A percentile compares a stretch with the other conserved stretches of the same genome.
Conservation (phyloP, 2,797 vertebrate species). For the Zonotrichia albicollis region DNA sequence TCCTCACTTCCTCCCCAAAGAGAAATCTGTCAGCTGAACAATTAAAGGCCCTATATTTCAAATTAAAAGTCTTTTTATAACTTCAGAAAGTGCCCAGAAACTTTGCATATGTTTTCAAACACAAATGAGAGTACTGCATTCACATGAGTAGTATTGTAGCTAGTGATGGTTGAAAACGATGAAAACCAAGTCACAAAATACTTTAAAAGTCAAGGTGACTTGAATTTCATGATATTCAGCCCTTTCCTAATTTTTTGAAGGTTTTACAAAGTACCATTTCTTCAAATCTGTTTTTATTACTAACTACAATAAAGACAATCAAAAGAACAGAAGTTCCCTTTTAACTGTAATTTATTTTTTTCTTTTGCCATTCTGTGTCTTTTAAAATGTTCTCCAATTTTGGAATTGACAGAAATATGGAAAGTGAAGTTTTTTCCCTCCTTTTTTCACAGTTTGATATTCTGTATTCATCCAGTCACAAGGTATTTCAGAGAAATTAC, state of each 20-base stretch:
- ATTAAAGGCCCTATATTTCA: constrained; percentile 15
- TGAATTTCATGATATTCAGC: neutral
- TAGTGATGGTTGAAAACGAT: neutral
- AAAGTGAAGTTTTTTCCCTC: rapidly evolving
- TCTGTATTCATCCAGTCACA: neutral
- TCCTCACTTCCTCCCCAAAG: neutral
- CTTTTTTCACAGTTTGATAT: neutral
- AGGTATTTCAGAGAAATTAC: neutral
- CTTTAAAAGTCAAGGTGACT: neutral
- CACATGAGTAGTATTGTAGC: neutral
- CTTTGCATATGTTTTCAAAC: neutral
- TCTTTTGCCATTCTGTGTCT: neutral
- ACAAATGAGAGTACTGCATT: neutral
- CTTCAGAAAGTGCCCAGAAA: neutral
- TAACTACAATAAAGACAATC: neutral
- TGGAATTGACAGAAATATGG: neutral
- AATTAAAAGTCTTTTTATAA: neutral
- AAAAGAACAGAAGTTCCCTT: neutral
- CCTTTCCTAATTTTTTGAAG: neutral
- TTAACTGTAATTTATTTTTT: neutral
- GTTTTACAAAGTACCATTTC: neutral
- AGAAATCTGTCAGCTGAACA: neutral
- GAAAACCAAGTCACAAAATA: neutral
- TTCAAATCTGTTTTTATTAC: neutral
- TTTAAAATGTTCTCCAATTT: neutral